Base-by-base conservation (phyloP, 2,888 invertebrate species). In the Leptinotarsa juncta region DNA sequence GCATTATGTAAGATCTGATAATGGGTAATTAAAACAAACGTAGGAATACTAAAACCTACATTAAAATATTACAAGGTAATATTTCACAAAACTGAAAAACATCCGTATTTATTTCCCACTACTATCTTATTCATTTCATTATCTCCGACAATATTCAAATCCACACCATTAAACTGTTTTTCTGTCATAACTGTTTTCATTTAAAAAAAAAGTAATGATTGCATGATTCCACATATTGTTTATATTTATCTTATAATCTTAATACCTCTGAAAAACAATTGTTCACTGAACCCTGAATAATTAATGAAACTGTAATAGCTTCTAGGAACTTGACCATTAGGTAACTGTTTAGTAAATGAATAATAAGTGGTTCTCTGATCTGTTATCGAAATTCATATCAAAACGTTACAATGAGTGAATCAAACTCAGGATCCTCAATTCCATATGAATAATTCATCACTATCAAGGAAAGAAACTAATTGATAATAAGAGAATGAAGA, bases 281-380 rank as follows among this genome's bases (percentile, higher is more conserved):
- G 69, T 60, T 55, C 69, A 48, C 20, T 69, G 68, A 68, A 49
- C 51, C 53, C 53, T 49, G 67, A 62, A 51, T 51, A 67, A 67
- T 51, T 51, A 67, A 62, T 62, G 26, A 62, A n/a, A 32, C 10
- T 42, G 42, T 42, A n/a, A n/a, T 32, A 62, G 3, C 32, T 62
- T 32, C 16, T 16, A 62, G 62, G 16, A 62, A 26, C 62, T 62
- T 62, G 62, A 62, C 62, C 62, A 62, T 62, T 62, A 32, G 12
- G 32, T 62, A 32, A 62, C 42, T 62, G 57, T 53, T 60, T 10
- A 20, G 60, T 60, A 4, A 60, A 60, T 26, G 42, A 20, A 60
- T 23, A 15, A 53, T 53, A 18, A 53, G 53, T 53, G 20, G 57
- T 26, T 16, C 2, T 62, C 32, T 62, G 32, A 18, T 62, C 4